phyloP scores from a whole-genome alignment of 2,797 vertebrate species.

The Coendou prehensilis region DNA sequence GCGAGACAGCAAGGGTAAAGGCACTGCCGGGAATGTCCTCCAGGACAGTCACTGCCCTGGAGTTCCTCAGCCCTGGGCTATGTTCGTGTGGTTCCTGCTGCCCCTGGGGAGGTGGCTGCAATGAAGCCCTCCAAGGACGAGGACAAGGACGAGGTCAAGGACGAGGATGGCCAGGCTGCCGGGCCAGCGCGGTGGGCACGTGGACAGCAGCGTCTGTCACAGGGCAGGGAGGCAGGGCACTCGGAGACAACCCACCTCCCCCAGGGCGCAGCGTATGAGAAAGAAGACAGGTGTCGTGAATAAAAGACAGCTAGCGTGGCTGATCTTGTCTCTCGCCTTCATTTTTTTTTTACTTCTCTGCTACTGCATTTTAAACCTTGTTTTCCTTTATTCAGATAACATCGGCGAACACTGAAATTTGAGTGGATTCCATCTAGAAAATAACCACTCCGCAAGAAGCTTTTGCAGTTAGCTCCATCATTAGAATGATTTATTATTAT shows the following conservation, averaged over 20 bases:
- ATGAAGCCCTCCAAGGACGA: too few species aligned
- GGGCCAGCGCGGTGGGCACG: background rate
- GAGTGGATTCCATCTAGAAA: background rate
- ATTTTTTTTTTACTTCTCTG: background rate
- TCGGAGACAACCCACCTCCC: rapidly evolving
- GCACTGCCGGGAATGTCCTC: background rate
- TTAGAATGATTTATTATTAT: background rate
- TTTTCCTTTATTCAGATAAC: background rate
- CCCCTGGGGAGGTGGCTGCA: background rate
- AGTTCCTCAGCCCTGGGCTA: background rate
- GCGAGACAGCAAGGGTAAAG: background rate
- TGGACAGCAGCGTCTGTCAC: rapidly evolving
- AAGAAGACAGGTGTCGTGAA: background rate
- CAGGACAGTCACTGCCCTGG: background rate
- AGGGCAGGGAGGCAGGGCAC: background rate
- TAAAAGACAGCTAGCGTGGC: background rate
- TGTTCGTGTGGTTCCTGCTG: too few species aligned
- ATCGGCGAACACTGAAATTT: background rate
- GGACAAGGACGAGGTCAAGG: rapidly evolving
- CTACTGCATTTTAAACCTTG: background rate
- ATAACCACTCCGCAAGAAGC: background rate
- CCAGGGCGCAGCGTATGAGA: background rate
- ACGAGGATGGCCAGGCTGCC: background rate
- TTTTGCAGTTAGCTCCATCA: background rate
- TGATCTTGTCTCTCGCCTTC: background rate